Conservation (phyloP, 2,888 invertebrate genomes). For the Baccha elongata region DNA sequence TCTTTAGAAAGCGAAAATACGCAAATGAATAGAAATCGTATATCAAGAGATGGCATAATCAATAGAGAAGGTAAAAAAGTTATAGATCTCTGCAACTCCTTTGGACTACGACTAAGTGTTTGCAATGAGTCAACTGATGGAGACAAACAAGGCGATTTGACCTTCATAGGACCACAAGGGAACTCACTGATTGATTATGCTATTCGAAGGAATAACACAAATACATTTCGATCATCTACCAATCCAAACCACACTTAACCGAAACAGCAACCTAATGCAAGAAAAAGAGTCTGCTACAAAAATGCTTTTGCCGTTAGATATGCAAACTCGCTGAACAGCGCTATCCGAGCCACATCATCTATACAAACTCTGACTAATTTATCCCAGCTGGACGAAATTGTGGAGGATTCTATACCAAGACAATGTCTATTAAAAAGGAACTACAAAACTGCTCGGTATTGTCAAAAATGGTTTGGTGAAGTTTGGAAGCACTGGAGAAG, state of each 20-base stretch:
- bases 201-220: neutral
- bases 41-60: neutral
- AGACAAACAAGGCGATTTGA: neutral
- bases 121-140: neutral
- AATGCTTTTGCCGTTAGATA: neutral
- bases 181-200: neutral
- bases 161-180: neutral
- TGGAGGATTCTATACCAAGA: neutral
- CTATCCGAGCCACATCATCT: neutral
- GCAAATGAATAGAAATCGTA: neutral
- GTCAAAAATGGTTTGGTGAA: neutral
- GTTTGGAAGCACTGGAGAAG: neutral
- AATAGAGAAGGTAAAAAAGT: slow-evolving; percentile 8
- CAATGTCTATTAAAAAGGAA: neutral
- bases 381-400: neutral
- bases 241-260: neutral
- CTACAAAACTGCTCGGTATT: neutral
- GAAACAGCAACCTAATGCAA: slow-evolving; percentile 27
- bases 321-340: neutral
- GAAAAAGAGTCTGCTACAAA: neutral
- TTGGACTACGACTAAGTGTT: neutral
- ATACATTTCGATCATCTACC: neutral
- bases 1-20: neutral
- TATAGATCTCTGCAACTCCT: neutral
- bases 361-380: too few species aligned